Evolutionary conservation across 92 coral and sea anemone genomes (phyloP).

Genomic region (Pocillopora meandrina): DNA sequence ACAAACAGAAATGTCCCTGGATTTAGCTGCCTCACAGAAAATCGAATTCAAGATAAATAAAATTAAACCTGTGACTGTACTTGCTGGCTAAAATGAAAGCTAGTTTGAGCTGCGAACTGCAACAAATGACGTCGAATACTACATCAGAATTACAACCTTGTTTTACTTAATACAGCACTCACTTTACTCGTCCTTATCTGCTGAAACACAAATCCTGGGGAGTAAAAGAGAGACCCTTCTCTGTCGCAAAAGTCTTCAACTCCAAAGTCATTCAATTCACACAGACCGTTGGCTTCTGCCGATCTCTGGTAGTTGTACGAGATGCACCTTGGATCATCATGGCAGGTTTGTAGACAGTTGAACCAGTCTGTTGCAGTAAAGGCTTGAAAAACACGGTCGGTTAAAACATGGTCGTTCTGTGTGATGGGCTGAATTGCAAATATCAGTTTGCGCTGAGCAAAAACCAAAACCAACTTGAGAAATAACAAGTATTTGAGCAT

Average conservation of each 20-base stretch:
- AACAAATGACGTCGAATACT: no score
- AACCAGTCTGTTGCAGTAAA: conserved; percentile 34
- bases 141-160: no score
- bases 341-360: conserved; percentile 24
- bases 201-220: conserved; percentile 14
- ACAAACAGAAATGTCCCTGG: no score
- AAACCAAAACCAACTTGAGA: background rate
- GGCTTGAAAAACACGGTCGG: conserved; percentile 19
- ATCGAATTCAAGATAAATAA: no score
- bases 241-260: conserved; percentile 11
- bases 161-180: background rate
- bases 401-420: background rate
- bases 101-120: no score
- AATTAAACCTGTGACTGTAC: no score
- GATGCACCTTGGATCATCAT: conserved; percentile 14
- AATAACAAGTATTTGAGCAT: no score
- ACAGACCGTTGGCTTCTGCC: conserved; percentile 3
- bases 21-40: no score
- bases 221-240: background rate
- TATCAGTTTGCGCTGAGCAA: background rate
- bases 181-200: background rate
- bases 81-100: no score
- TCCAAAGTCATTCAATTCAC: conserved; percentile 13
- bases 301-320: conserved; percentile 47
- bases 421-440: conserved; percentile 1